Evolutionary conservation across 2,113 vertebrate species (phyloP).

Genomic region (Tichodroma muraria): DNA sequence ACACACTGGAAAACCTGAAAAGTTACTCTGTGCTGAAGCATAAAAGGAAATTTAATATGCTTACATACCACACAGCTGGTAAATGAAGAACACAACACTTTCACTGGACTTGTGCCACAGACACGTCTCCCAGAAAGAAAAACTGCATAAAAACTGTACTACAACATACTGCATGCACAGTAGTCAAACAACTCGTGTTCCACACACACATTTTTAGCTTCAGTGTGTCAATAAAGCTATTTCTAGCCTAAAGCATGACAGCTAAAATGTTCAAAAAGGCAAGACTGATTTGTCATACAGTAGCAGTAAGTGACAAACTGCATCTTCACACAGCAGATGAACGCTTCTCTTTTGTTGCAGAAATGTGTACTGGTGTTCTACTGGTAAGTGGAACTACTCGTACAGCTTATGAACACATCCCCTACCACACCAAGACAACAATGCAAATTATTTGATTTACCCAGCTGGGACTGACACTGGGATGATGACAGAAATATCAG

Average conservation of each 20-base stretch:
- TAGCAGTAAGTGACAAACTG: not conserved
- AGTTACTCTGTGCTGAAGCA: not conserved
- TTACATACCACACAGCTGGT: not conserved
- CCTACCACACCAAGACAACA: not conserved
- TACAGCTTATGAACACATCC: not conserved
- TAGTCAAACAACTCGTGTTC: not conserved
- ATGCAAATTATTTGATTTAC: not conserved
- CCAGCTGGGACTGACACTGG: not conserved
- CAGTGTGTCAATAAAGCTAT: not conserved
- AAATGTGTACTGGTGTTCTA: not conserved
- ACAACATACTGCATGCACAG: not conserved
- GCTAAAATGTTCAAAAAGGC: not conserved
- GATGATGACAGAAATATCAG: not conserved
- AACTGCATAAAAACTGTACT: not conserved
- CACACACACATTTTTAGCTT: accelerated
- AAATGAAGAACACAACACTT: not conserved
- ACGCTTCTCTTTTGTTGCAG: not conserved
- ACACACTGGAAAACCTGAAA: not conserved
- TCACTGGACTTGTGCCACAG: not conserved
- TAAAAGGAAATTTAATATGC: not conserved
- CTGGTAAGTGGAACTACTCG: not conserved
- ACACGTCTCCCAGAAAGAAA: not conserved
- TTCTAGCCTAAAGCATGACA: not conserved
- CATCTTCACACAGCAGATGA: not conserved
- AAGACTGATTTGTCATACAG: not conserved